These are phyloP conservation scores for Campoletis raptor DNA, from an alignment of 2,888 invertebrate genomes.

Conservation along the genomic window DNA sequence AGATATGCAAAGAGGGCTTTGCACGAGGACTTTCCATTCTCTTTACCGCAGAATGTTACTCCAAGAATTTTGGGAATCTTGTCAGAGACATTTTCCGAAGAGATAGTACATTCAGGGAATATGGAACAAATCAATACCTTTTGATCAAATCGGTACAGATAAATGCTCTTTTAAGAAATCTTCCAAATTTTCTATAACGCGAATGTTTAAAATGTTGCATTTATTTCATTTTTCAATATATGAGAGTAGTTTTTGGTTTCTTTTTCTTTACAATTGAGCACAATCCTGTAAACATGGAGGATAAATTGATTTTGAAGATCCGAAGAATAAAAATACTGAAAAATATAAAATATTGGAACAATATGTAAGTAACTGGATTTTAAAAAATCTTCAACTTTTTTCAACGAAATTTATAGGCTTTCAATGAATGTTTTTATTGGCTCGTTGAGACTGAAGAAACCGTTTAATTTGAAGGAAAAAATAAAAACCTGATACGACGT, in stretches of 20 bases:
- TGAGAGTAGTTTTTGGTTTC: background rate
- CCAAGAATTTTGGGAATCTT: background rate
- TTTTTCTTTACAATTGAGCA: background rate
- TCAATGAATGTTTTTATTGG: no score
- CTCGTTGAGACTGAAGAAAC: no score
- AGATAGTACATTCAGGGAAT: background rate
- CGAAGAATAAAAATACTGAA: background rate
- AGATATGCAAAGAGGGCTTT: constrained; percentile 16
- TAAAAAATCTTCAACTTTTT: no score
- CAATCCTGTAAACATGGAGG: background rate
- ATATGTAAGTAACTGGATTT: no score
- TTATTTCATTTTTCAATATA: background rate
- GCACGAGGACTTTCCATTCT: background rate
- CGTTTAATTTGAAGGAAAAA: no score
- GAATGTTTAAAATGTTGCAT: background rate
- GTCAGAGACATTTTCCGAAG: constrained; percentile 2
- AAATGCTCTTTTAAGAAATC: background rate
- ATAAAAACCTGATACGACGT: background rate
- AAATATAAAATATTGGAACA: no score
- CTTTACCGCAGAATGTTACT: background rate
- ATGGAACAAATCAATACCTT: constrained; percentile 3
- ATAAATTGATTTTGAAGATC: background rate
- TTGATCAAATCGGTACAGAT: background rate
- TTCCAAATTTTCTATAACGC: background rate
- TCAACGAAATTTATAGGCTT: no score